Conservation (phyloP, 2,888 invertebrate species). For the Amiota communis region DNA sequence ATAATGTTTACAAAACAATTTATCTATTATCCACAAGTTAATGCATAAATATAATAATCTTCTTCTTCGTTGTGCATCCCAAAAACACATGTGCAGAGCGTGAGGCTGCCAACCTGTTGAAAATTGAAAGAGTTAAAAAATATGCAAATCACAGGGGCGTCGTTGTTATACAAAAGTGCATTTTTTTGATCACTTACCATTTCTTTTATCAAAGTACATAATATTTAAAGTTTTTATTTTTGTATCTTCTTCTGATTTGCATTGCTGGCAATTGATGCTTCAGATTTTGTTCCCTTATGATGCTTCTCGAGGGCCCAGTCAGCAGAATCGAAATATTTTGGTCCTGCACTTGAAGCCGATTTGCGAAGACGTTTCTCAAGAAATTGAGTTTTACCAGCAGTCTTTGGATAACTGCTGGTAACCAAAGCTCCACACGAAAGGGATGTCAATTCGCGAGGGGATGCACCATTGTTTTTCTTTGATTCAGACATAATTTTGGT, state of each 20-base stretch:
- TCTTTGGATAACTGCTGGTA: neutral
- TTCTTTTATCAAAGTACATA: too few species aligned
- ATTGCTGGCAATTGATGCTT: too few species aligned
- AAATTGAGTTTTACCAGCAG: neutral
- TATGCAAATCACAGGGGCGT: too few species aligned
- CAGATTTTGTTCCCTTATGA: neutral
- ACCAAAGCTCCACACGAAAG: too few species aligned
- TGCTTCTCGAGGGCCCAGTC: neutral
- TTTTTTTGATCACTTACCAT: too few species aligned
- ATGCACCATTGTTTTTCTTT: too few species aligned
- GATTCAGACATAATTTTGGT: too few species aligned
- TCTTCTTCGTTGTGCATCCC: neutral
- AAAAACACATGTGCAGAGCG: constrained; percentile 4
- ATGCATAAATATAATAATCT: neutral
- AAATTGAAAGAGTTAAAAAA: neutral
- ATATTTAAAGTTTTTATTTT: too few species aligned
- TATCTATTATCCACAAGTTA: constrained; percentile 45
- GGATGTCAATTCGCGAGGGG: too few species aligned
- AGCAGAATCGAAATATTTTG: neutral
- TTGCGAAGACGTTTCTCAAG: neutral
- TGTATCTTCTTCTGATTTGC: too few species aligned
- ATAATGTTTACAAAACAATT: constrained; percentile 36
- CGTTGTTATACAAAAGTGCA: too few species aligned
- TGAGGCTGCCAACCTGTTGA: constrained; percentile 7
- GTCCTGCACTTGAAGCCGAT: neutral